A percentile compares a stretch with the other conserved stretches of the same genome.
Conservation (phyloP, 2,888 invertebrate genomes). For the Leucoma salicis region DNA sequence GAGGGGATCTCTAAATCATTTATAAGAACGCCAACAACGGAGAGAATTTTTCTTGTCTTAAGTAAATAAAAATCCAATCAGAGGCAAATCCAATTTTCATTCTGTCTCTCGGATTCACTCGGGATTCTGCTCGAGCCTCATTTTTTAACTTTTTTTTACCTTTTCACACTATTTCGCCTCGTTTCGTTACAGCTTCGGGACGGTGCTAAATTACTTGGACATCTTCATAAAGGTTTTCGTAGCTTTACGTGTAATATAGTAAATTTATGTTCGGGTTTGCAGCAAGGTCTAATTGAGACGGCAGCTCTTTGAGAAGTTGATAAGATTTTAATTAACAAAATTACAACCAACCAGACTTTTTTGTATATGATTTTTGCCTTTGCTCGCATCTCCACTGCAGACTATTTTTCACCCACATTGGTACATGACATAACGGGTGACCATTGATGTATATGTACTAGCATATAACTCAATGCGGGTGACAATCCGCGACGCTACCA, state of each 20-base stretch:
- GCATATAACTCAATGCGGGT: no score
- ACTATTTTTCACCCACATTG: no score
- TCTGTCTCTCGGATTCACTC: constrained; percentile 69
- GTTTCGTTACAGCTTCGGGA: constrained; percentile 36
- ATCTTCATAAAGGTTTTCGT: constrained; percentile 17
- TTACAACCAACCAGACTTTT: no score
- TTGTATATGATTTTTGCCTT: no score
- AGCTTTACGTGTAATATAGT: constrained; percentile 1
- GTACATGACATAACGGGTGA: no score
- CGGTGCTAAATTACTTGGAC: constrained; percentile 16
- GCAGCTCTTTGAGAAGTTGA: no score
- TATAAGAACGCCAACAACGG: constrained; percentile 64
- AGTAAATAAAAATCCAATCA: constrained; percentile 83
- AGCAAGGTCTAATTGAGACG: background rate
- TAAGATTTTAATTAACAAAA: no score
- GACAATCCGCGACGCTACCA: no score
- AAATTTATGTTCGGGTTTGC: constrained; percentile 2
- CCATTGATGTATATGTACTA: no score
- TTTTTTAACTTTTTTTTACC: constrained; percentile 59
- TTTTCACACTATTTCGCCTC: constrained; percentile 67
- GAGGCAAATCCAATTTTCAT: constrained; percentile 80
- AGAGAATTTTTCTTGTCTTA: constrained; percentile 80
- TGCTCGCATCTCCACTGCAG: no score
- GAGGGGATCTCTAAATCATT: constrained; percentile 64
- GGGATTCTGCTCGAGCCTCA: constrained; percentile 58